Evolutionary conservation across 1,140 invertebrate genomes (phyloP), one percentile per base, ranked within the genome.

Genomic region (Calliopsis andreniformis): DNA sequence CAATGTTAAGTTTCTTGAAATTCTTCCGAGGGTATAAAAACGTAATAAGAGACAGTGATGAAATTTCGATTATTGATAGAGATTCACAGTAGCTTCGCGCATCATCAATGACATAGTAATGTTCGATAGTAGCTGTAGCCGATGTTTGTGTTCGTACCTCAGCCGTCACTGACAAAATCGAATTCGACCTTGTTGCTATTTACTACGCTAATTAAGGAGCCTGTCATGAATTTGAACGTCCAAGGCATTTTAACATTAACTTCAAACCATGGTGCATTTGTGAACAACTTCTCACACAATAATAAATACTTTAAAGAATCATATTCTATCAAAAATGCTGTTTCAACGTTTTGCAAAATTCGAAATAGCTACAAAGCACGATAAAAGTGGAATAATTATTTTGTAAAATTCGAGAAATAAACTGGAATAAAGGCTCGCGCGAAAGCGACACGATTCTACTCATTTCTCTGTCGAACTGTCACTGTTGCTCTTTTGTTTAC

Each of bases 401-500:
- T 3, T 10, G 8, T 14, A 18, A 28, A 51, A 28, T n/a, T n/a
- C 12, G 28, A 7, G 8, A 68, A 63, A 56, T 45, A 16, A 18
- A 55, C 47, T 1, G 42, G 39, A 20, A 3, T n/a, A n/a, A 53
- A 64, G 30, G 30, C 23, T 53, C 28, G 20, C 18, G 8, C 16
- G 61, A n/a, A 35, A 71, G 20, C 53, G 28, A 69, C 25, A 63
- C 70, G 58, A 82, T 51, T 76, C 67, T 64, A 30, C 61, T 45
- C 30, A 61, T 10, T n/a, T 2, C 28, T 12, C 28, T 12, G 39
- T 3, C 14, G 30, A 71, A 28, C 53, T 56, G 73, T 82, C 68
- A 68, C 49, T 49, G 61, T 6, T 45, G 32, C 42, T 79, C 80
- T 72, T 82, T 82, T 82, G 80, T 82, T 82, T 72, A 78, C 51